Percentiles rank a stretch among this genome's conserved stretches.
These are phyloP conservation scores for Anthopleura xanthogrammica DNA, from an alignment of 92 coral and sea anemone genomes.

Conservation along the genomic window DNA sequence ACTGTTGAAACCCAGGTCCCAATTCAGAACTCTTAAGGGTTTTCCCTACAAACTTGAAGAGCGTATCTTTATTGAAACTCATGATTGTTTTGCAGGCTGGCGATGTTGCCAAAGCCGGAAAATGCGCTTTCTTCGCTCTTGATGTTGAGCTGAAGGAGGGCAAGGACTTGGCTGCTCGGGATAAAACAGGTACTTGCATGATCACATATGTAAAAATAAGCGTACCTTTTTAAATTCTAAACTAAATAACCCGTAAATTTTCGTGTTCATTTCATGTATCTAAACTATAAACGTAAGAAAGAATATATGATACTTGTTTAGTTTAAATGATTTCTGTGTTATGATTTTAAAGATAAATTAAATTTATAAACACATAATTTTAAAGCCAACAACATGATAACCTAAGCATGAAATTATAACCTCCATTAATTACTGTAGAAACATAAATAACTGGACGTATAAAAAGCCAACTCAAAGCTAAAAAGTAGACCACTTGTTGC, in stretches of 20 bases:
- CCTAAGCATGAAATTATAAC: neutral
- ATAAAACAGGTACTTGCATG: constrained; percentile 81
- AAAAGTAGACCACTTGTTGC: constrained; percentile 38
- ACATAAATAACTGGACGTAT: neutral
- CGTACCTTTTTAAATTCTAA: neutral
- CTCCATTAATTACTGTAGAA: neutral
- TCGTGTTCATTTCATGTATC: neutral
- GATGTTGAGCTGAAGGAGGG: constrained; percentile 99
- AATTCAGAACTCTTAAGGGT: constrained; percentile 35
- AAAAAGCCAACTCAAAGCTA: neutral
- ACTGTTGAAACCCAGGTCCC: constrained; percentile 40
- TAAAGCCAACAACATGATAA: neutral
- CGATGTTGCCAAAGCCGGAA: constrained; percentile 93
- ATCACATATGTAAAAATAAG: neutral
- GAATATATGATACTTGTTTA: neutral
- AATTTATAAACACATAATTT: neutral
- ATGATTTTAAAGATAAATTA: neutral
- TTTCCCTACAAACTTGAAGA: constrained; percentile 39
- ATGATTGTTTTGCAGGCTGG: constrained; percentile 72
- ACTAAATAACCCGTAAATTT: neutral
- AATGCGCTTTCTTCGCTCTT: constrained; percentile 99
- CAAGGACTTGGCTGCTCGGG: constrained; percentile 97
- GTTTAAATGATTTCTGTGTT: neutral
- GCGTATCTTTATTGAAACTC: neutral
- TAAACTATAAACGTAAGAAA: neutral